phyloP scores from a whole-genome alignment of 1,140 invertebrate species.

The Eumeta japonica region DNA sequence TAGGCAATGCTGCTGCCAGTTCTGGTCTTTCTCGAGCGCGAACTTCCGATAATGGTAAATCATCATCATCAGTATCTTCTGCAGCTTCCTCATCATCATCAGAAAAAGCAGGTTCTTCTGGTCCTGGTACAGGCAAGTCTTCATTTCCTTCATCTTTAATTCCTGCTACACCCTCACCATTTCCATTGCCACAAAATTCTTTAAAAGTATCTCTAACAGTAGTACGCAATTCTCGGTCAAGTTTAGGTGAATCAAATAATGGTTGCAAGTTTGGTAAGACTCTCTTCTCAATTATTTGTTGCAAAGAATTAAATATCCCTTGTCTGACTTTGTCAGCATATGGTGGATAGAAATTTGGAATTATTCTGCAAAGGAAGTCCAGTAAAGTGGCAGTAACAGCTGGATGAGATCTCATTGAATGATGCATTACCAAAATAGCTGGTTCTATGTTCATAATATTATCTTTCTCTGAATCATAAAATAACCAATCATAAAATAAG shows the following conservation, averaged over 20 bases:
- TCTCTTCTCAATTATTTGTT: constrained; percentile 91
- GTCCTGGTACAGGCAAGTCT: constrained; percentile 36
- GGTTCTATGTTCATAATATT: constrained; percentile 99
- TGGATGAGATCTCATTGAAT: constrained; percentile 94
- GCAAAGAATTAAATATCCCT: constrained; percentile 89
- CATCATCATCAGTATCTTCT: constrained; percentile 85
- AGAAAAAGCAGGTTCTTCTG: constrained; percentile 73
- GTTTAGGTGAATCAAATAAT: constrained; percentile 89
- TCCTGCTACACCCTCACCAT: constrained; percentile 48
- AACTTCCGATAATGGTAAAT: constrained; percentile 74
- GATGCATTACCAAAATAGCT: constrained; percentile 97
- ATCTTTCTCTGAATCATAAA: constrained; percentile 92
- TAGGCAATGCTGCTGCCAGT: constrained; percentile 57
- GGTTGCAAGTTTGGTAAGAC: constrained; percentile 86
- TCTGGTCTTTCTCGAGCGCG: constrained; percentile 53
- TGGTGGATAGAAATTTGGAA: constrained; percentile 87
- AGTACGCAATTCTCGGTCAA: constrained; percentile 83
- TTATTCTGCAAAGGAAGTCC: constrained; percentile 95
- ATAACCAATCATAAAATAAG: constrained; percentile 96
- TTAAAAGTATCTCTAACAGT: constrained; percentile 88
- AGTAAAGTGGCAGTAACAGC: constrained; percentile 91
- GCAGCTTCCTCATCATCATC: constrained; percentile 77
- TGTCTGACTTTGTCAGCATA: constrained; percentile 80
- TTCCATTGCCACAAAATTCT: constrained; percentile 77
- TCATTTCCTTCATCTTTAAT: constrained; percentile 57